Percentiles rank a stretch among this genome's conserved stretches.
Conservation (phyloP, 2,797 vertebrate genomes). For the Triplophysa bombifrons region DNA sequence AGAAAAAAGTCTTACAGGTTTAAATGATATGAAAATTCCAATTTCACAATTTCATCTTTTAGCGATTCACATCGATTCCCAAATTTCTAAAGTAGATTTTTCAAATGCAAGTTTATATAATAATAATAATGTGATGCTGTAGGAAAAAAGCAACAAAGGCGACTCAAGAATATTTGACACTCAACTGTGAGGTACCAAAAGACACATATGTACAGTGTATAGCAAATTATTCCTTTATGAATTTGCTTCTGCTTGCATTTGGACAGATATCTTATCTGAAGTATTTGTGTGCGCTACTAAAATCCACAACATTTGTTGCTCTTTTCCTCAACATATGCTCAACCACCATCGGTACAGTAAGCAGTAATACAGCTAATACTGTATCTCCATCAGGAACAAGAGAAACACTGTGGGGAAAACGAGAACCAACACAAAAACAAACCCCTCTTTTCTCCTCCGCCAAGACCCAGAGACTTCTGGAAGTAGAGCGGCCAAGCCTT, state of each 20-base stretch:
- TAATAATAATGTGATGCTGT: too few species aligned
- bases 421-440: slow-evolving; percentile 61
- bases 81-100: too few species aligned
- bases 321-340: neutral
- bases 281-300: neutral
- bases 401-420: slow-evolving; percentile 52
- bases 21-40: too few species aligned
- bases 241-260: neutral
- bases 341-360: neutral
- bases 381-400: slow-evolving; percentile 48
- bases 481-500: slow-evolving; percentile 58
- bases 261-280: neutral
- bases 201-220: neutral
- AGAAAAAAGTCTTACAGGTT: too few species aligned
- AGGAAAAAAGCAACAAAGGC: too few species aligned
- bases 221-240: neutral
- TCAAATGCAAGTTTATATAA: too few species aligned
- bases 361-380: neutral
- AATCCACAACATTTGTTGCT: neutral
- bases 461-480: slow-evolving; percentile 63
- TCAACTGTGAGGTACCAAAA: too few species aligned
- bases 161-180: too few species aligned
- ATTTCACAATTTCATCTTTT: too few species aligned
- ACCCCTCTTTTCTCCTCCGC: slow-evolving; percentile 57
- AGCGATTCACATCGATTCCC: too few species aligned